Conservation (phyloP, 1,140 invertebrate species). For the Teleogryllus occipitalis region DNA sequence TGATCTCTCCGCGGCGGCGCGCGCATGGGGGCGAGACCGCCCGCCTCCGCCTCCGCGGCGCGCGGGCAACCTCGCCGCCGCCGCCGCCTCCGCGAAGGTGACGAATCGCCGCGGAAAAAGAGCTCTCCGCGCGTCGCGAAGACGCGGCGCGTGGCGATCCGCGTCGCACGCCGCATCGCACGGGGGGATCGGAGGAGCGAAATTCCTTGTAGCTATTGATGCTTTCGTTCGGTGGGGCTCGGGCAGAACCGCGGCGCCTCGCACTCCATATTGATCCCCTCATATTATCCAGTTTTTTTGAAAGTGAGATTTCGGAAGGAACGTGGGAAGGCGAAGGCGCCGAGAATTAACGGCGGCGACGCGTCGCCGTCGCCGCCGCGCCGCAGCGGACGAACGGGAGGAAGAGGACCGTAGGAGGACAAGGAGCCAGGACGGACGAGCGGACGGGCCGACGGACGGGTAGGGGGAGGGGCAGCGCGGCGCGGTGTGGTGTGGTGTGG, state of each 20-base stretch:
- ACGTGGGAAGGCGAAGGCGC: neutral
- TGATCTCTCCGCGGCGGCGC: neutral
- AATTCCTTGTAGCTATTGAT: slow-evolving; percentile 15
- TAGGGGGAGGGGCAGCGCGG: no score
- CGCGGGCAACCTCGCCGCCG: no score
- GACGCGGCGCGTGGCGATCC: neutral
- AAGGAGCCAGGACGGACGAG: neutral
- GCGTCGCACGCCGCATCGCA: neutral
- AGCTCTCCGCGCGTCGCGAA: neutral
- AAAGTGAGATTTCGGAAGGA: slow-evolving; percentile 19
- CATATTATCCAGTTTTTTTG: slow-evolving; percentile 18
- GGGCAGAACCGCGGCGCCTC: slow-evolving; percentile 8
- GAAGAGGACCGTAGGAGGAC: neutral
- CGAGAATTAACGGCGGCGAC: slow-evolving; percentile 10
- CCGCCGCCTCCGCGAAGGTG: neutral
- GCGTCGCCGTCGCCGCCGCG: no score
- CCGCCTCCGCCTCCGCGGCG: no score
- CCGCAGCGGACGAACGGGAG: neutral
- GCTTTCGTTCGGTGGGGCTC: slow-evolving; percentile 14
- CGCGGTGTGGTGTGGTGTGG: no score
- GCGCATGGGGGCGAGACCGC: no score
- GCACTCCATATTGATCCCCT: slow-evolving; percentile 18
- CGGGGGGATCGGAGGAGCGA: neutral
- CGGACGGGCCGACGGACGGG: no score
- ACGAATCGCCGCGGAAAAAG: neutral